Percentiles rank a stretch among this genome's conserved stretches.
These are phyloP conservation scores for Ginglymostoma cirratum DNA, from an alignment of 2,113 vertebrate genomes.

Conservation along the genomic window DNA sequence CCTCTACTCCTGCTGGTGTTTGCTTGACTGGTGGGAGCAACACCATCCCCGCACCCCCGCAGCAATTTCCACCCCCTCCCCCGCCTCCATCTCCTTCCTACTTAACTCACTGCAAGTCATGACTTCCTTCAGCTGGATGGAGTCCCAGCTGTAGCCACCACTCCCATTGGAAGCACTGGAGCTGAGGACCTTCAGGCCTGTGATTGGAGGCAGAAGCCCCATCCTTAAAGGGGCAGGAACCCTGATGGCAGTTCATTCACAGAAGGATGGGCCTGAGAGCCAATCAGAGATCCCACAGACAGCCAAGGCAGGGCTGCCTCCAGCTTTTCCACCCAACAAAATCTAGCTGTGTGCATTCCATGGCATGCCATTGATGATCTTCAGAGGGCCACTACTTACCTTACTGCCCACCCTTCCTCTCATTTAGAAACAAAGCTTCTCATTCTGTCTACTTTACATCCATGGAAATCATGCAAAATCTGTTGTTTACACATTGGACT, in stretches of 20 bases:
- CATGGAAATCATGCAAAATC: background rate
- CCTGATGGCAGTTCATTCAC: background rate
- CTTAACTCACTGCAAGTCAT: background rate
- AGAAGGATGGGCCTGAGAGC: background rate
- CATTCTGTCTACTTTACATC: background rate
- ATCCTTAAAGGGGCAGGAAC: background rate
- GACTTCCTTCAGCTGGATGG: background rate
- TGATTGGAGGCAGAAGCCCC: background rate
- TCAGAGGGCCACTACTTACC: background rate
- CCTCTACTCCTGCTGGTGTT: no score
- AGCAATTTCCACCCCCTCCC: no score
- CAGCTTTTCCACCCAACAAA: background rate
- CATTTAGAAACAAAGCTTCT: background rate
- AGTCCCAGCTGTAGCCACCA: background rate
- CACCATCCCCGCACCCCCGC: no score
- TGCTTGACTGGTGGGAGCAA: no score
- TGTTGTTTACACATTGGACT: background rate
- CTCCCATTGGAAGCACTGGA: background rate
- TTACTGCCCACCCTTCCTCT: background rate
- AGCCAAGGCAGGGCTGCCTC: background rate
- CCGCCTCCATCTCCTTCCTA: no score
- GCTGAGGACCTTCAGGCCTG: background rate
- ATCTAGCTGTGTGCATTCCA: background rate
- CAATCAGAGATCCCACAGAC: background rate
- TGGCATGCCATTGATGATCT: background rate